These are phyloP conservation scores for Polydrusus cervinus DNA, from an alignment of 2,888 invertebrate species.

Conservation along the genomic window DNA sequence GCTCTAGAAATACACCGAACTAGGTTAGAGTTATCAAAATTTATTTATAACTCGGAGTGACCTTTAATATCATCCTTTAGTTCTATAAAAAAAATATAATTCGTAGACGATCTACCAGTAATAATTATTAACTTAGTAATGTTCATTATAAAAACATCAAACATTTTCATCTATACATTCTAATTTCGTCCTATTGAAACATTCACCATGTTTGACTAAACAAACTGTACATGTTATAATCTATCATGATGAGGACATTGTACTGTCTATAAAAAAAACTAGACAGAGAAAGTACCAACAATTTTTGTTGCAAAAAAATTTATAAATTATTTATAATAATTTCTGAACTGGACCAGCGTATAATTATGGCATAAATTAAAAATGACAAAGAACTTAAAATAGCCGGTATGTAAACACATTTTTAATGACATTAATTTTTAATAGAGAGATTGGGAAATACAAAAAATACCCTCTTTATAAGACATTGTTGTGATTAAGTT, in stretches of 20 bases:
- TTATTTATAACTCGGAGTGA: too few species aligned
- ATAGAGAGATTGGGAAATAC: too few species aligned
- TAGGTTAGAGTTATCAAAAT: too few species aligned
- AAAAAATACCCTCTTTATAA: too few species aligned
- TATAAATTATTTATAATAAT: constrained; percentile 13
- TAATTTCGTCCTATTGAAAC: not conserved
- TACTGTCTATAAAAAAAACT: constrained; percentile 2
- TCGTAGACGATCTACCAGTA: too few species aligned
- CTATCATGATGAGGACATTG: not conserved
- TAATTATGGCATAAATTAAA: constrained; percentile 5
- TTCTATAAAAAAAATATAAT: too few species aligned
- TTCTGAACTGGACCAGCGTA: not conserved
- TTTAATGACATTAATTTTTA: not conserved
- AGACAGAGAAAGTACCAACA: constrained; percentile 9
- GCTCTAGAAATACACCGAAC: too few species aligned
- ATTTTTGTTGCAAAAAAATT: not conserved
- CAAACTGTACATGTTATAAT: not conserved
- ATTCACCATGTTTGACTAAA: constrained; percentile 9
- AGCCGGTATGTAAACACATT: not conserved
- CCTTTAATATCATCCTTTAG: too few species aligned
- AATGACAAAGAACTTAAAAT: constrained; percentile 1
- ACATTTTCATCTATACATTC: not conserved
- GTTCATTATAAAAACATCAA: not conserved
- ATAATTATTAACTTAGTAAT: not conserved
- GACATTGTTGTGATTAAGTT: too few species aligned